A percentile compares a stretch with the other conserved stretches of the same genome.
These are phyloP conservation scores for Clupea harengus DNA, from an alignment of 2,113 vertebrate species.

Conservation along the genomic window DNA sequence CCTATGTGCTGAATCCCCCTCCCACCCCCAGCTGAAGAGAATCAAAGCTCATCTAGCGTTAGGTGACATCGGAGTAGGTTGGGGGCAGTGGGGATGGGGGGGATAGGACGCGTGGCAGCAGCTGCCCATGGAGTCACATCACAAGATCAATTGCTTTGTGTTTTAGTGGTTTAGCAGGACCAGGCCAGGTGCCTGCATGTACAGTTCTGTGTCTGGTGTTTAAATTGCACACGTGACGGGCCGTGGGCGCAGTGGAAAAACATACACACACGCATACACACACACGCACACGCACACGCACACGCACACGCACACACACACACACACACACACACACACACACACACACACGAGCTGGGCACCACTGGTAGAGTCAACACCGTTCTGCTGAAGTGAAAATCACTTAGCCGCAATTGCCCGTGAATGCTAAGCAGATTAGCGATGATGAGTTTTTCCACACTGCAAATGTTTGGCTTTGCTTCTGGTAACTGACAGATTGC, in stretches of 20 bases:
- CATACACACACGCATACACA: neutral
- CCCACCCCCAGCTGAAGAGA: slow-evolving; percentile 1
- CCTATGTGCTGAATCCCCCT: neutral
- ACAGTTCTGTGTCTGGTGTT: slow-evolving; percentile 40
- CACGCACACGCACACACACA: neutral
- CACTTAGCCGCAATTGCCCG: slow-evolving; percentile 59
- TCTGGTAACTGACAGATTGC: slow-evolving; percentile 50
- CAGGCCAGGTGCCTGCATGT: neutral
- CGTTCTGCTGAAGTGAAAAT: slow-evolving; percentile 60
- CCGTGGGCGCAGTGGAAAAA: slow-evolving; percentile 33
- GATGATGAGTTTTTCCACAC: slow-evolving; percentile 62
- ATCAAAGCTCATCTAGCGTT: slow-evolving; percentile 36
- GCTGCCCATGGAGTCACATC: slow-evolving; percentile 22
- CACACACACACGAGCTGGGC: neutral
- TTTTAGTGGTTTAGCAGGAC: slow-evolving; percentile 47
- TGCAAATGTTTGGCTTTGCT: slow-evolving; percentile 58
- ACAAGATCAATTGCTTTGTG: slow-evolving; percentile 33
- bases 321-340: neutral
- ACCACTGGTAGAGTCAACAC: slow-evolving; percentile 46
- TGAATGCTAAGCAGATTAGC: slow-evolving; percentile 65
- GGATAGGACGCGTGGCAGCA: neutral
- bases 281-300: neutral
- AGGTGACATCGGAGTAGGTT: slow-evolving; percentile 28
- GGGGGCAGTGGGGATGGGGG: neutral
- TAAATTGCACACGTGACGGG: slow-evolving; percentile 27